Base-by-base conservation (phyloP, 2,113 vertebrate species). In the Vulpes ferrilata region DNA sequence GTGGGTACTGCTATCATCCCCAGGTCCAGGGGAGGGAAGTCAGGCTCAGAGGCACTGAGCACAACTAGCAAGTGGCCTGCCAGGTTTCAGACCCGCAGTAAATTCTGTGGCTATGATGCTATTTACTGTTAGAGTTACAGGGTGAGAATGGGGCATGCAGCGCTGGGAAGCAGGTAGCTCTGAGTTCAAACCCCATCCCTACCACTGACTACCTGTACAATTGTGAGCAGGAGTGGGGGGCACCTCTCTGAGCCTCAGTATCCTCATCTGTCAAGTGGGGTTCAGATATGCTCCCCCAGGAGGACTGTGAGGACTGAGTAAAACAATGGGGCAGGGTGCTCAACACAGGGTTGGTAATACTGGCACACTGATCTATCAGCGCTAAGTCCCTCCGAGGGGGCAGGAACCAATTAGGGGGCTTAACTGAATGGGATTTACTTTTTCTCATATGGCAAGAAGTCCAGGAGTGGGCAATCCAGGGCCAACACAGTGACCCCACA, bases 311-410 rank as follows among this genome's bases (percentile, higher is more conserved):
- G 67, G 19, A 48, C 53, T 7, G 12, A 73, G 19, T 27, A 17
- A 30, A 23, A 13, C 16, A 20, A 13, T 0, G n/a, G 12, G 16
- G 19, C 19, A 0, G 11, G 17, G 83, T 9, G 43, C 9, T 17
- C 48, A 25, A 43, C 65, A 3, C 10, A 3, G 35, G 65, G 4
- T 38, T 59, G 38, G 32, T 6, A 30, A 23, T 35, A 15, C 1
- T 5, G n/a, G 30, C 16, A 23, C 11, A 8, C 12, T 7, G 19
- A 2, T 19, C 64, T 48, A n/a, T 51, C 43, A n/a, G 59, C 11
- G 12, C 12, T 1, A 1, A n/a, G 32, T 57, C 13, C 11, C 15
- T 5, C n/a, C 5, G 2, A 0, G 0, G 30, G 19, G 32, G 62
- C 55, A 23, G 79, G 30, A 64, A 3, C 38, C 32, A 16, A 0